These are phyloP conservation scores for Hemicentrotus pulcherrimus DNA, from an alignment of 35 echinoderm and acorn worm species.

Conservation along the genomic window DNA sequence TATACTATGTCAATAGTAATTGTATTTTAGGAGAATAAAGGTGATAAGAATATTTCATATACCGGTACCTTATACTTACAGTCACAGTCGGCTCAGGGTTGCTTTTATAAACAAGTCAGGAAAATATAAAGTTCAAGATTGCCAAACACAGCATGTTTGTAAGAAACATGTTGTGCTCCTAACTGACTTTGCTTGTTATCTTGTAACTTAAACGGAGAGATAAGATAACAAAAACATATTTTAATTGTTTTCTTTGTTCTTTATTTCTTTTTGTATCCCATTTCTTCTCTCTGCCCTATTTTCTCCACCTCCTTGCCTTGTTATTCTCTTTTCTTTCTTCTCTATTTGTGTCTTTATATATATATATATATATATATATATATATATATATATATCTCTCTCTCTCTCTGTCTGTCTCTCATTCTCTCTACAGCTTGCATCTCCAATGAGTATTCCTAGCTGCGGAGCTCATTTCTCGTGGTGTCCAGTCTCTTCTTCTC, in stretches of 20 bases:
- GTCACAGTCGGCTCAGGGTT: background rate
- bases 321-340: background rate
- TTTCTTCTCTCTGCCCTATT: background rate
- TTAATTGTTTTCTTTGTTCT: background rate
- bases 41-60: no score
- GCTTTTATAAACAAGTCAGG: background rate
- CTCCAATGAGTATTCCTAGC: slow-evolving; percentile 33
- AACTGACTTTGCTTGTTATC: background rate
- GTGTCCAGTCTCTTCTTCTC: background rate
- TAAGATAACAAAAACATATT: background rate
- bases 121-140: background rate
- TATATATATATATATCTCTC: no score
- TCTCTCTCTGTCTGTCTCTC: background rate
- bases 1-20: background rate
- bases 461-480: slow-evolving; percentile 6
- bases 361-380: no score
- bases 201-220: background rate
- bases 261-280: background rate
- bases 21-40: no score
- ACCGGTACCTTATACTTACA: no score
- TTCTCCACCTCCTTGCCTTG: background rate
- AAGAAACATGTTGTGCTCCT: background rate
- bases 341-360: background rate
- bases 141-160: background rate
- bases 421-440: background rate